Conservation (phyloP, 2,797 vertebrate genomes). For the Danionella dracula region DNA sequence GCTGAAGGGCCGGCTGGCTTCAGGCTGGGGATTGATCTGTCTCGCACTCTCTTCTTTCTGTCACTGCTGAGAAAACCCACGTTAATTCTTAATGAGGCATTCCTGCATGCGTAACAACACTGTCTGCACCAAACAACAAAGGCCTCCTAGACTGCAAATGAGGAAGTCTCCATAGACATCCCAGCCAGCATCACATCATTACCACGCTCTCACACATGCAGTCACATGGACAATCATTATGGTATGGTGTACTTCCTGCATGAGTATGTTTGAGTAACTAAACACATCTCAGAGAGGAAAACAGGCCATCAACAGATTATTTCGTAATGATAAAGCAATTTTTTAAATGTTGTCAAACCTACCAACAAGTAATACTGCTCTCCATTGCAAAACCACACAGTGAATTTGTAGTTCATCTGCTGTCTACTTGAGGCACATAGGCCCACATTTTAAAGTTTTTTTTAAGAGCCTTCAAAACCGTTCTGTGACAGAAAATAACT, state of each 20-base stretch:
- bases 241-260: slow-evolving; percentile 43
- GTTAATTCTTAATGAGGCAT: slow-evolving; percentile 85
- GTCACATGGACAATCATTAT: slow-evolving; percentile 42
- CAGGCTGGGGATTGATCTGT: slow-evolving; percentile 22
- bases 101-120: slow-evolving; percentile 72
- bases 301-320: too few relatives aligned
- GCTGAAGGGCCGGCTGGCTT: slow-evolving; percentile 48
- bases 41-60: slow-evolving; percentile 47
- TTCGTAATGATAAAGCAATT: too few relatives aligned
- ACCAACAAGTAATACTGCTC: too few relatives aligned
- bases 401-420: too few relatives aligned
- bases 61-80: slow-evolving; percentile 69
- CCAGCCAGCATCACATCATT: slow-evolving; percentile 49
- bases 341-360: too few relatives aligned
- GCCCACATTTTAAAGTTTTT: too few relatives aligned
- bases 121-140: slow-evolving; percentile 68
- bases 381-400: too few relatives aligned
- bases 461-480: too few relatives aligned
- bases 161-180: slow-evolving; percentile 52
- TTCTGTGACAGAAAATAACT: too few relatives aligned
- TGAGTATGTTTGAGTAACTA: slow-evolving; percentile 14
- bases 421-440: too few relatives aligned
- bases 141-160: slow-evolving; percentile 56
- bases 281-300: too few relatives aligned
- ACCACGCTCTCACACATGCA: slow-evolving; percentile 33